phyloP scores from a whole-genome alignment of 1,140 invertebrate genomes.

The Acromyrmex heyeri region DNA sequence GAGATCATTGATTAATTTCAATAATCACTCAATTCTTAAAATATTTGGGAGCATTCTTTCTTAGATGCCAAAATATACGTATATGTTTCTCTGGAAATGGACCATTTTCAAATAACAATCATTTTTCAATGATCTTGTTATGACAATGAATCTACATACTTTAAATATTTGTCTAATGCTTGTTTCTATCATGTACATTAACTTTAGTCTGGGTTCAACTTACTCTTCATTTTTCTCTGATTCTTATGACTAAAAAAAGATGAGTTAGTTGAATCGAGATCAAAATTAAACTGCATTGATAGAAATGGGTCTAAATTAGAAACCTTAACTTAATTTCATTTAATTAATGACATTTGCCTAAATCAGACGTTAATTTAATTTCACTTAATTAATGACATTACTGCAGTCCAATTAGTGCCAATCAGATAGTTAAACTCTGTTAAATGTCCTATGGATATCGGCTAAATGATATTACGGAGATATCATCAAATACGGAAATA shows the following conservation, averaged over 20 bases:
- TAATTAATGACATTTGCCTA: neutral
- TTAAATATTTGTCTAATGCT: neutral
- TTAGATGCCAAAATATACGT: neutral
- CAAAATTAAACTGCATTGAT: no score
- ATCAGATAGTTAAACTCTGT: neutral
- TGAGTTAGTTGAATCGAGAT: no score
- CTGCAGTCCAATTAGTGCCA: neutral
- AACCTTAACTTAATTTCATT: no score
- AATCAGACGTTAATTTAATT: conserved; percentile 1
- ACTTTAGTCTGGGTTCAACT: no score
- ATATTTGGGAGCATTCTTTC: neutral
- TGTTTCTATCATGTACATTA: no score
- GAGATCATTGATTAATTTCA: neutral
- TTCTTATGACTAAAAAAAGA: no score
- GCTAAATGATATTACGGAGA: neutral
- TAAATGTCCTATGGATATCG: neutral
- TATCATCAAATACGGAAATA: neutral
- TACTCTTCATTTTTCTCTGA: no score
- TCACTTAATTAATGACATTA: neutral
- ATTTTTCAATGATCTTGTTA: neutral
- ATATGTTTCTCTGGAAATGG: neutral
- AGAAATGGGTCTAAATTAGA: no score
- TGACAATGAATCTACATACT: neutral
- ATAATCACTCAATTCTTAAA: neutral
- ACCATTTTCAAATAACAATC: neutral